Evolutionary conservation across 2,797 vertebrate genomes (phyloP).

Genomic region (Taeniopygia guttata): DNA sequence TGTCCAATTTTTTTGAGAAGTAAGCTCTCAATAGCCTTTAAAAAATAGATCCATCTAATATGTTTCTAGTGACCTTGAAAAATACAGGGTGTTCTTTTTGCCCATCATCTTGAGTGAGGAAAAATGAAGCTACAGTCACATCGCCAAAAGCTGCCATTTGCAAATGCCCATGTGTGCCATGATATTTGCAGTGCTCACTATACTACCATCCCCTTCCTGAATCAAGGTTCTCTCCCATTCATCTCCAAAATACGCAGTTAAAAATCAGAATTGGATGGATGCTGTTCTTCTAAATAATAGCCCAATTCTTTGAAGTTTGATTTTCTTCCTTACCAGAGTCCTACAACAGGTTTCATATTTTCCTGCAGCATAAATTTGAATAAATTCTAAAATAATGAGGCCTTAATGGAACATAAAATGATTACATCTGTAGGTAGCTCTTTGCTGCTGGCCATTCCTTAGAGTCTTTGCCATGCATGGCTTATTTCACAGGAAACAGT

Average conservation of each 20-base stretch:
- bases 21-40: not conserved
- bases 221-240: not conserved
- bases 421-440: not conserved
- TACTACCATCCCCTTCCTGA: not conserved
- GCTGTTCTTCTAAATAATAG: not conserved
- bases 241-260: not conserved
- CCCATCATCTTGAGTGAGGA: not conserved
- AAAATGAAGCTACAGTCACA: not conserved
- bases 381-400: conserved; percentile 11
- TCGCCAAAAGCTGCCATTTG: not conserved
- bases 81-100: not conserved
- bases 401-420: not conserved
- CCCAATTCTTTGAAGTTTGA: not conserved
- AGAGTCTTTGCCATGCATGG: not conserved
- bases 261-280: not conserved
- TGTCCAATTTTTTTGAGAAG: not conserved
- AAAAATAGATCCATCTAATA: not conserved
- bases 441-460: not conserved
- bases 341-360: not conserved
- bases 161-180: not conserved
- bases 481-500: conserved; percentile 14
- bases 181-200: not conserved
- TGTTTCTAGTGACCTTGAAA: not conserved
- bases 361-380: not conserved
- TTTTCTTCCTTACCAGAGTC: not conserved